phyloP scores from a whole-genome alignment of 1,140 invertebrate genomes.

The Caenorhabditis brenneri region DNA sequence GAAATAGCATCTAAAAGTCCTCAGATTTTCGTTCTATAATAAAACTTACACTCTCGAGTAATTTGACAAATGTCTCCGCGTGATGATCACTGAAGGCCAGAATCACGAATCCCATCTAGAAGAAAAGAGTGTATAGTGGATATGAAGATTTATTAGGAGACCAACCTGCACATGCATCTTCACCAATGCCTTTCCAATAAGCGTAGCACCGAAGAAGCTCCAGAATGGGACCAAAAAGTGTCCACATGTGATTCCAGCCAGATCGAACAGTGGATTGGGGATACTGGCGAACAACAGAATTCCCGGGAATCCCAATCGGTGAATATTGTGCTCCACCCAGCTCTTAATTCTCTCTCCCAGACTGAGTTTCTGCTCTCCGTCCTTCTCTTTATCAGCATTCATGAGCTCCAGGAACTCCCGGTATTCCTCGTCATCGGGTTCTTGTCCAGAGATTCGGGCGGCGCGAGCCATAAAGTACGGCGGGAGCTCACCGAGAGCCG shows the following conservation, averaged over 20 bases:
- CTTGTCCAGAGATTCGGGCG: constrained; percentile 69
- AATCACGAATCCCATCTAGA: constrained; percentile 84
- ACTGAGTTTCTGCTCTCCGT: constrained; percentile 46
- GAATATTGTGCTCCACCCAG: constrained; percentile 87
- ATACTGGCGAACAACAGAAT: constrained; percentile 94
- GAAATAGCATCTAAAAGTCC: too few relatives aligned
- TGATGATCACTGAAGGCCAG: constrained; percentile 92
- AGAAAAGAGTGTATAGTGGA: neutral
- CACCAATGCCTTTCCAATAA: constrained; percentile 93
- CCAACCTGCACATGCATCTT: constrained; percentile 98
- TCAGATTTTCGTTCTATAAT: too few relatives aligned
- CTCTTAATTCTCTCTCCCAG: constrained; percentile 81
- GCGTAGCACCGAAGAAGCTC: constrained; percentile 98
- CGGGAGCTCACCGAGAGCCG: constrained; percentile 93
- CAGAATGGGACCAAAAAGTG: constrained; percentile 98
- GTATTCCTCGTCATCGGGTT: constrained; percentile 70
- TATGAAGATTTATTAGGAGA: neutral
- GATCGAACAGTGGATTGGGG: constrained; percentile 98
- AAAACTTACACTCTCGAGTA: constrained; percentile 66
- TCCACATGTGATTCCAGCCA: constrained; percentile 87
- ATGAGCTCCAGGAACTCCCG: constrained; percentile 62
- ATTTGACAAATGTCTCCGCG: constrained; percentile 81
- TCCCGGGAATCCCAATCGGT: constrained; percentile 93
- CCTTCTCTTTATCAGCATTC: constrained; percentile 45
- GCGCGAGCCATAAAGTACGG: constrained; percentile 96